A percentile compares a stretch with the other conserved stretches of the same genome.
These are phyloP conservation scores for Hexactinellida sp. DNA, from an alignment of 37 sponge, comb jelly and placozoan species.

Conservation along the genomic window DNA sequence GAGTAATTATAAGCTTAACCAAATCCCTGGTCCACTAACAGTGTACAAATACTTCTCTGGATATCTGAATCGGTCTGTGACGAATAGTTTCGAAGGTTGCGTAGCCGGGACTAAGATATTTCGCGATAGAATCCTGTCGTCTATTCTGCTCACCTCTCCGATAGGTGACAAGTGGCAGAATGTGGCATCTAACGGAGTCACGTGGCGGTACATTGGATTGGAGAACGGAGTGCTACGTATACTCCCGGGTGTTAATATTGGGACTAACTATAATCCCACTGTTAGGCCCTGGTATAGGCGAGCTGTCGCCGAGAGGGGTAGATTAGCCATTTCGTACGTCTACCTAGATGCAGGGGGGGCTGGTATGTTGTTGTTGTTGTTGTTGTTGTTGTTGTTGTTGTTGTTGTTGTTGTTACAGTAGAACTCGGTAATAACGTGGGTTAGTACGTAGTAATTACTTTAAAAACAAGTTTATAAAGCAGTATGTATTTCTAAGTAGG, in stretches of 20 bases:
- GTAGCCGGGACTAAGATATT: background rate
- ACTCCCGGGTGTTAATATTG: background rate
- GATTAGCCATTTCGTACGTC: conserved; percentile 6
- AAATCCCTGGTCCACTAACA: conserved; percentile 4
- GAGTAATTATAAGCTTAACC: background rate
- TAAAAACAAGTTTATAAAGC: too few species aligned
- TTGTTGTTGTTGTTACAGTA: too few species aligned
- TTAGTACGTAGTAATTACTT: too few species aligned
- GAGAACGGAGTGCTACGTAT: background rate
- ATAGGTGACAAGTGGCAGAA: background rate
- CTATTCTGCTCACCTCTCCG: background rate
- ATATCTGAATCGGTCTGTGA: background rate
- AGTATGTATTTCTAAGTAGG: too few species aligned
- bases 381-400: background rate
- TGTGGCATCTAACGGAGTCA: background rate
- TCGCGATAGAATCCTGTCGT: background rate
- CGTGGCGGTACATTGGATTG: conserved; percentile 14
- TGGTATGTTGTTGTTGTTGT: background rate
- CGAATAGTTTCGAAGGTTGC: background rate
- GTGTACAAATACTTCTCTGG: background rate
- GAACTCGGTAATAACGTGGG: too few species aligned
- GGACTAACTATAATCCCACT: background rate
- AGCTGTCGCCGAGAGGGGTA: background rate
- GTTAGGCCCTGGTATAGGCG: background rate
- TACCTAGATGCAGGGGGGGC: conserved; percentile 21